Conservation (phyloP, 2,888 invertebrate species). For the Hedychridium roseum region DNA sequence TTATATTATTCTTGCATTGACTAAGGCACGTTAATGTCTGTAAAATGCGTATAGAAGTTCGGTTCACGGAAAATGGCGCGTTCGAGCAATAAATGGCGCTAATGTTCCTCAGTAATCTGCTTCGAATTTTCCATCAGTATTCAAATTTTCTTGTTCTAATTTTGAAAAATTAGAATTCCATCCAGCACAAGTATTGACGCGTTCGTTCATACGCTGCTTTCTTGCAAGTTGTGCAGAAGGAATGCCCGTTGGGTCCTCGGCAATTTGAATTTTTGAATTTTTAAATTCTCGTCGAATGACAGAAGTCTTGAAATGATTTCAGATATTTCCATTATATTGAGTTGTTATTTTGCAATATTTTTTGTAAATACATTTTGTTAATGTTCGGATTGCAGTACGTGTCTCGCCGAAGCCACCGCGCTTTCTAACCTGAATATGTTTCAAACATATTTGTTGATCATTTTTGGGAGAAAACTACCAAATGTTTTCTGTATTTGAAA, state of each 20-base stretch:
- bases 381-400: too few relatives aligned
- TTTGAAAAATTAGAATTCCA: constrained; percentile 22
- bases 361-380: constrained; percentile 12
- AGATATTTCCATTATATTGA: too few relatives aligned
- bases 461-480: not conserved
- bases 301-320: too few relatives aligned
- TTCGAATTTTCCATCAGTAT: constrained; percentile 42
- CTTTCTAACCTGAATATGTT: constrained; percentile 31
- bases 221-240: not conserved
- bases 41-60: constrained; percentile 34
- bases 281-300: constrained; percentile 50
- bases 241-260: constrained; percentile 7
- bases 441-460: constrained; percentile 6
- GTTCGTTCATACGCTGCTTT: constrained; percentile 1
- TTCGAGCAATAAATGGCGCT: constrained; percentile 62
- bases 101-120: constrained; percentile 50
- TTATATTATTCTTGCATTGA: not conserved
- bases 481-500: too few relatives aligned
- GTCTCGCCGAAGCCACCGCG: too few relatives aligned
- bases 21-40: constrained; percentile 7
- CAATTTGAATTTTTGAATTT: constrained; percentile 63
- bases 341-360: constrained; percentile 8
- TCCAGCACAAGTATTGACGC: constrained; percentile 6
- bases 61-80: constrained; percentile 61
- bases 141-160: constrained; percentile 33